Evolutionary conservation across 2,797 vertebrate genomes (phyloP).

Genomic region (Ceryle rudis): DNA sequence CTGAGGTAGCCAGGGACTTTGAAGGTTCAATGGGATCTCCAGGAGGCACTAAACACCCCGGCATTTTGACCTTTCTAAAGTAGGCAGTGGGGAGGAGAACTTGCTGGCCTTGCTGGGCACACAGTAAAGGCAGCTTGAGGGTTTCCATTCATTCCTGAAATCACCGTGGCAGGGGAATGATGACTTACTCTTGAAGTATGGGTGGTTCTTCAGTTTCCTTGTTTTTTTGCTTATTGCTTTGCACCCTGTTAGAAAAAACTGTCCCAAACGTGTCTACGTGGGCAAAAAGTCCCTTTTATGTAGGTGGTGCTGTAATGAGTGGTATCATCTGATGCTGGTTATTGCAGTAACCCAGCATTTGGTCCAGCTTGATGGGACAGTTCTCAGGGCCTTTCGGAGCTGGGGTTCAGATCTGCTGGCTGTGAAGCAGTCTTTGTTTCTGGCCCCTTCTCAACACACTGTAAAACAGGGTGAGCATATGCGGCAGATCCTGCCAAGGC

Average conservation of each 20-base stretch:
- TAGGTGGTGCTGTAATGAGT: neutral
- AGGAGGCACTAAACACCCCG: neutral
- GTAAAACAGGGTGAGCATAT: neutral
- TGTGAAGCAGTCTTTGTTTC: neutral
- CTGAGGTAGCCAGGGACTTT: neutral
- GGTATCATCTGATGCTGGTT: neutral
- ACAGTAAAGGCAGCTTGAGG: neutral
- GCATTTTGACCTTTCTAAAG: neutral
- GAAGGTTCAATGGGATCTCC: neutral
- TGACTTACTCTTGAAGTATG: rapidly evolving
- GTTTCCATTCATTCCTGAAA: neutral
- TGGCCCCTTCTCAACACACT: rapidly evolving
- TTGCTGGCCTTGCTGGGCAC: neutral
- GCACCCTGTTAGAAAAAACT: neutral
- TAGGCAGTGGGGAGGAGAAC: neutral
- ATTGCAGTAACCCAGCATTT: neutral
- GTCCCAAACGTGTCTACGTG: rapidly evolving
- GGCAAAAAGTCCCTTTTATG: neutral
- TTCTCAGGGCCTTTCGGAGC: rapidly evolving
- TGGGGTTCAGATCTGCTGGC: neutral
- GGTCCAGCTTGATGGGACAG: neutral
- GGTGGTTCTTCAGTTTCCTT: neutral
- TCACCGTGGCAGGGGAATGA: neutral
- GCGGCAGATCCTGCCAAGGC: neutral
- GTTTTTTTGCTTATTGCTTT: neutral